Evolutionary conservation across 2,797 vertebrate genomes (phyloP).

Genomic region (Artibeus lituratus): DNA sequence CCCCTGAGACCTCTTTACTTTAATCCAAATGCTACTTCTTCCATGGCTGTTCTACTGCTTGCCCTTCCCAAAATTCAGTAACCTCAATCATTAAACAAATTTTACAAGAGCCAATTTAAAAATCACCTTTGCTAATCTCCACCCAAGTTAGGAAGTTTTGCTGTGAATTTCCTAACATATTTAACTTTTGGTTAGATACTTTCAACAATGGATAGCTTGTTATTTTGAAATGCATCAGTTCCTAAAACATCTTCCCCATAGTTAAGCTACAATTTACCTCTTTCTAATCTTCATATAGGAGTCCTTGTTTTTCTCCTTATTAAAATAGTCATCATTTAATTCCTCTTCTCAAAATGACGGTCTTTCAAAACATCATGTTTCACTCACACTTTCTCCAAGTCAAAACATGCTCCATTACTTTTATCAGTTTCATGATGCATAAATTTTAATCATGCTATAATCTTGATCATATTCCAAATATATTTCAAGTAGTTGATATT

Average conservation of each 20-base stretch:
- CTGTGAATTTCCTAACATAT: neutral
- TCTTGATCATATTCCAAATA: neutral
- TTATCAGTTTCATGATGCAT: neutral
- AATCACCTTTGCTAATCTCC: neutral
- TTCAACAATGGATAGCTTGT: neutral
- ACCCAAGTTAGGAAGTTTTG: neutral
- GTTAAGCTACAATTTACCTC: neutral
- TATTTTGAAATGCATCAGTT: neutral
- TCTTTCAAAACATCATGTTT: neutral
- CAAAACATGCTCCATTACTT: neutral
- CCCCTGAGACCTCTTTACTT: neutral
- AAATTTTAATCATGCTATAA: neutral
- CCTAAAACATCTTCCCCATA: neutral
- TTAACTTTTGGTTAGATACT: neutral
- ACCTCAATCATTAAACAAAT: neutral
- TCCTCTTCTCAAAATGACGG: neutral
- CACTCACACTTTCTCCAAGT: neutral
- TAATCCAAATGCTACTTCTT: neutral
- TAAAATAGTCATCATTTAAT: neutral
- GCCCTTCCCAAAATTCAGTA: neutral
- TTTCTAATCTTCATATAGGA: neutral
- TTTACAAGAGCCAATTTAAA: neutral
- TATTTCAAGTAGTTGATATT: neutral
- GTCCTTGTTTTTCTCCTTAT: neutral
- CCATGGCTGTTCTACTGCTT: neutral